These are phyloP conservation scores for Azemiops feae DNA, from an alignment of 2,113 vertebrate species.

Conservation along the genomic window DNA sequence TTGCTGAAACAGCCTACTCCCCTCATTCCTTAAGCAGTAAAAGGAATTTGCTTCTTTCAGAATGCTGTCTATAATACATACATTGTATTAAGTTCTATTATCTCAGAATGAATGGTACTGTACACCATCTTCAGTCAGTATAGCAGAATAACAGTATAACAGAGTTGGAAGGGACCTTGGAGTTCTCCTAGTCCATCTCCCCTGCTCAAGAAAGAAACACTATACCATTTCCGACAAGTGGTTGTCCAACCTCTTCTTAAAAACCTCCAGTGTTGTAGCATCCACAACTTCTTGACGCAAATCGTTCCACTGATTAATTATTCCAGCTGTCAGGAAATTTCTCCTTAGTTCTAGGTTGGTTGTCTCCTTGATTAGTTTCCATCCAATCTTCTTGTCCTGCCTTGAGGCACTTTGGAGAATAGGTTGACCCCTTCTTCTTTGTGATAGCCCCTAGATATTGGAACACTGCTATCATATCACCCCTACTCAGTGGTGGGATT, in stretches of 20 bases:
- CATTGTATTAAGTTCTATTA: background rate
- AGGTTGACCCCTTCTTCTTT: background rate
- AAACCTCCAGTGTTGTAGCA: background rate
- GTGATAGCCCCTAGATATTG: background rate
- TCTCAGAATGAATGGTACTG: background rate
- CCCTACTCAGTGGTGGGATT: background rate
- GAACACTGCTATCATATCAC: background rate
- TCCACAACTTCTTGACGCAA: background rate
- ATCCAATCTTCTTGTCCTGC: background rate
- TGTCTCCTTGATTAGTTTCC: background rate
- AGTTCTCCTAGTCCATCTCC: background rate
- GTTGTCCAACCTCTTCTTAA: background rate
- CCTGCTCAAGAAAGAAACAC: background rate
- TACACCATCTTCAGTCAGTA: background rate
- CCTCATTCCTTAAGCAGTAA: background rate
- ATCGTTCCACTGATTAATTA: background rate
- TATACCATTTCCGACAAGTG: background rate
- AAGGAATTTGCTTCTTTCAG: background rate
- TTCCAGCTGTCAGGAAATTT: background rate
- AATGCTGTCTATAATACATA: background rate
- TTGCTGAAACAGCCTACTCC: background rate
- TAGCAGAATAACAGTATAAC: background rate
- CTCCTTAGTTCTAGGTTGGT: background rate
- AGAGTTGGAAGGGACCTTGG: background rate
- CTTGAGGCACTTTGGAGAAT: background rate